Evolutionary conservation across 2,797 vertebrate genomes (phyloP).

Genomic region (Manis pentadactyla): DNA sequence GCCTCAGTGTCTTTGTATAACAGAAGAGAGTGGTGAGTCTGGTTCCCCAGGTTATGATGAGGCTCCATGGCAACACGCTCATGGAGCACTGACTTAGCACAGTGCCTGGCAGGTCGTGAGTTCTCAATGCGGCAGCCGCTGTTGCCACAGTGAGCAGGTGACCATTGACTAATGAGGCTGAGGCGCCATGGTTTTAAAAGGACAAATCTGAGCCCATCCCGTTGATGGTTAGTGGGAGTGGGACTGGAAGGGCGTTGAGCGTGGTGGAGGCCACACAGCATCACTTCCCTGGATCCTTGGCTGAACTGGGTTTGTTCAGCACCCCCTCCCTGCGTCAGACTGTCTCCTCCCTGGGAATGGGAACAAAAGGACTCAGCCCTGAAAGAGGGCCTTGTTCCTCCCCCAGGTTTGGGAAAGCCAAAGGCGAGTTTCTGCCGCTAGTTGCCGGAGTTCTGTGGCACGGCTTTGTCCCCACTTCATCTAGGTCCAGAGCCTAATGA

Average conservation of each 20-base stretch:
- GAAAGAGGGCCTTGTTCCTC: slow-evolving; percentile 59
- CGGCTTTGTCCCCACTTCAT: neutral
- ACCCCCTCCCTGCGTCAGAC: neutral
- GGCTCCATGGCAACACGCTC: fast-evolving
- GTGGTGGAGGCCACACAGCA: fast-evolving
- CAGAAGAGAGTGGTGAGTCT: neutral
- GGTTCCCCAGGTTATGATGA: neutral
- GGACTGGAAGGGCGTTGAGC: neutral
- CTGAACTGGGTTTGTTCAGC: neutral
- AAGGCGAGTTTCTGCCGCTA: neutral
- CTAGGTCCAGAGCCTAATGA: neutral
- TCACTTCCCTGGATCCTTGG: neutral
- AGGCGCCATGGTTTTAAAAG: neutral
- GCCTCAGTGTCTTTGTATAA: neutral
- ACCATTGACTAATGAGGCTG: neutral
- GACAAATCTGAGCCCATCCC: neutral
- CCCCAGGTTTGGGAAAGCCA: neutral
- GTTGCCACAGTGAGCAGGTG: fast-evolving
- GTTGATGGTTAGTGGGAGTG: neutral
- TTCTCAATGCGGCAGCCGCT: neutral
- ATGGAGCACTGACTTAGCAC: fast-evolving
- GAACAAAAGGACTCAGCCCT: slow-evolving; percentile 58
- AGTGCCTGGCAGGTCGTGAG: neutral
- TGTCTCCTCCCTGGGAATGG: slow-evolving; percentile 22
- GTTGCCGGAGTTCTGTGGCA: neutral